Evolutionary conservation across 2,113 vertebrate genomes (phyloP).

Genomic region (Columba livia): DNA sequence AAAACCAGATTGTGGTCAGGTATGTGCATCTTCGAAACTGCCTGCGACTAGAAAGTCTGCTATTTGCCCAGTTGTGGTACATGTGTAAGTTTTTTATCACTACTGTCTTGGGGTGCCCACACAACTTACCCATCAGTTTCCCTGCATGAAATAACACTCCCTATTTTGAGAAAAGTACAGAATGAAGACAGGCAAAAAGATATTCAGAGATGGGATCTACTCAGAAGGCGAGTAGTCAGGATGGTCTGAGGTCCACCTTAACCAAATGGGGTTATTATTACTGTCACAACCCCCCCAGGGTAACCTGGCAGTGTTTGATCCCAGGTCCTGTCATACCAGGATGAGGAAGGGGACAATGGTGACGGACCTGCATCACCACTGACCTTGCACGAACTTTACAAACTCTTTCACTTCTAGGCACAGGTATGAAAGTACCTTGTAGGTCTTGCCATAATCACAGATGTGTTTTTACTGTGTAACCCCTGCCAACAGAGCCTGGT

Average conservation of each 20-base stretch:
- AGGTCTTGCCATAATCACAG: background rate
- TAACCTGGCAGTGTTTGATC: background rate
- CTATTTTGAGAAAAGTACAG: background rate
- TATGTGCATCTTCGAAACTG: background rate
- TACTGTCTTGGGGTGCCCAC: background rate
- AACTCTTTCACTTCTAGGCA: background rate
- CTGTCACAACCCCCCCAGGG: background rate
- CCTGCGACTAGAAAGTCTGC: background rate
- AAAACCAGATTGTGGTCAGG: background rate
- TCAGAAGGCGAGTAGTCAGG: background rate
- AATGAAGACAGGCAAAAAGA: background rate
- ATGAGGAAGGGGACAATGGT: background rate
- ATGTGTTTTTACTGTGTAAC: rapidly evolving
- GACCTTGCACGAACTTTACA: background rate
- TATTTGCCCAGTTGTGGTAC: background rate
- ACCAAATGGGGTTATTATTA: background rate
- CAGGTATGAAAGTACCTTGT: background rate
- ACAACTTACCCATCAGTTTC: background rate
- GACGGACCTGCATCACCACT: background rate
- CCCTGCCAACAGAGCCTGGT: background rate
- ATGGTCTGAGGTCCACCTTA: background rate
- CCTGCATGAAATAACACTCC: background rate
- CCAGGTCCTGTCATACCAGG: background rate
- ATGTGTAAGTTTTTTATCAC: background rate
- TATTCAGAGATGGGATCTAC: background rate